A percentile compares a stretch with the other conserved stretches of the same genome.
These are phyloP conservation scores for Lepidurus arcticus DNA, from an alignment of 1,140 invertebrate species.

Conservation along the genomic window DNA sequence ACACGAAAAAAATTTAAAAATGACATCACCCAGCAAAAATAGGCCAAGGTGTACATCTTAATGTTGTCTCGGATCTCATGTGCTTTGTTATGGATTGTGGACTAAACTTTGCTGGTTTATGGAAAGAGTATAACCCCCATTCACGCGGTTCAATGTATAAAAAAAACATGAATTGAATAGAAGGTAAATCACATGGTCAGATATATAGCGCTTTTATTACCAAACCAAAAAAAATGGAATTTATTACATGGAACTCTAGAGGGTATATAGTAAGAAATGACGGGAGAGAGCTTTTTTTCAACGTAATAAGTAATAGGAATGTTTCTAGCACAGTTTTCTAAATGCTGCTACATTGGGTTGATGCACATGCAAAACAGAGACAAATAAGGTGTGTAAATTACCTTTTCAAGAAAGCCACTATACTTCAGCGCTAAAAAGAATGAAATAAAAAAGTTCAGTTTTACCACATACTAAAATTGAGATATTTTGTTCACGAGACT, in stretches of 20 bases:
- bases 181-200: background rate
- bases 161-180: background rate
- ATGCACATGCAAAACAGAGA: slow-evolving; percentile 6
- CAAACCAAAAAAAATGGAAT: slow-evolving; percentile 15
- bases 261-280: background rate
- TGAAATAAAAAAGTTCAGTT: background rate
- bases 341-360: background rate
- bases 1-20: background rate
- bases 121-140: background rate
- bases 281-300: background rate
- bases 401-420: background rate
- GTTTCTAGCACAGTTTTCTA: background rate
- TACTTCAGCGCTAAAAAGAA: background rate
- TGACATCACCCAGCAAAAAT: background rate
- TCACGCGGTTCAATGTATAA: background rate
- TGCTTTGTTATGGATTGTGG: slow-evolving; percentile 6
- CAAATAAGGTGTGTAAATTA: background rate
- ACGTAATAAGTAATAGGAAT: background rate
- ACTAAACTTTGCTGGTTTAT: background rate
- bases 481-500: slow-evolving; percentile 12
- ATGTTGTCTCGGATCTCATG: slow-evolving; percentile 5
- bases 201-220: slow-evolving; percentile 20
- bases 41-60: background rate
- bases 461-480: background rate
- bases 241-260: slow-evolving; percentile 15